These are phyloP conservation scores for Eulemur macaco DNA, from an alignment of 2,113 vertebrate species.

Conservation along the genomic window DNA sequence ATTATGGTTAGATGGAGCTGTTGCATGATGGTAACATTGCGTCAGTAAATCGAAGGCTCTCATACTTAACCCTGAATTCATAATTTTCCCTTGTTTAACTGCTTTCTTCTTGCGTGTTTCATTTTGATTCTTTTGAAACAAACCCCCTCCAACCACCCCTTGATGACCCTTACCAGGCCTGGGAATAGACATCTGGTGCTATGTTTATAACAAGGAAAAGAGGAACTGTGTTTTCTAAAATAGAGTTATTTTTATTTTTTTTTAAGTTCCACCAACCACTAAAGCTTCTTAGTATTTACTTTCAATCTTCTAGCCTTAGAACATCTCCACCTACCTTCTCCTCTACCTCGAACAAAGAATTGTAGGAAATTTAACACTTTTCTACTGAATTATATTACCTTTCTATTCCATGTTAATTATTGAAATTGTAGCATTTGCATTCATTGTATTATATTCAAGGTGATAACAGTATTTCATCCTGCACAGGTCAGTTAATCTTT, in stretches of 20 bases:
- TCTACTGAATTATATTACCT: neutral
- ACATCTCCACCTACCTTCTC: neutral
- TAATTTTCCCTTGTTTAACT: neutral
- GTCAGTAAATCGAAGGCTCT: neutral
- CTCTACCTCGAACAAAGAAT: neutral
- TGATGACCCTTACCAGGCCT: neutral
- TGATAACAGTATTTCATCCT: neutral
- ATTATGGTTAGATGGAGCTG: neutral
- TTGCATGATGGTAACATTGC: neutral
- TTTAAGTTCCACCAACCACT: neutral
- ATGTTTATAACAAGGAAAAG: neutral
- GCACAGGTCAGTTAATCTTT: neutral
- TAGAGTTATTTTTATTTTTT: neutral
- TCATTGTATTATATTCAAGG: neutral
- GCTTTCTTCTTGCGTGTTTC: neutral
- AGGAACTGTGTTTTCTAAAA: neutral
- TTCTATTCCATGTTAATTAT: neutral
- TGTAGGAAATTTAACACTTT: neutral
- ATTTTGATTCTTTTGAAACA: neutral
- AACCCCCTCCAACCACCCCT: too few relatives aligned
- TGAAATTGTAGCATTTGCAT: neutral
- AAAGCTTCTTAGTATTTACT: neutral
- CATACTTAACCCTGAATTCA: neutral
- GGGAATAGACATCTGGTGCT: neutral
- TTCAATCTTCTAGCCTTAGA: neutral